These are phyloP conservation scores for Gallinago solitaria DNA, from an alignment of 2,797 vertebrate genomes.

Conservation along the genomic window DNA sequence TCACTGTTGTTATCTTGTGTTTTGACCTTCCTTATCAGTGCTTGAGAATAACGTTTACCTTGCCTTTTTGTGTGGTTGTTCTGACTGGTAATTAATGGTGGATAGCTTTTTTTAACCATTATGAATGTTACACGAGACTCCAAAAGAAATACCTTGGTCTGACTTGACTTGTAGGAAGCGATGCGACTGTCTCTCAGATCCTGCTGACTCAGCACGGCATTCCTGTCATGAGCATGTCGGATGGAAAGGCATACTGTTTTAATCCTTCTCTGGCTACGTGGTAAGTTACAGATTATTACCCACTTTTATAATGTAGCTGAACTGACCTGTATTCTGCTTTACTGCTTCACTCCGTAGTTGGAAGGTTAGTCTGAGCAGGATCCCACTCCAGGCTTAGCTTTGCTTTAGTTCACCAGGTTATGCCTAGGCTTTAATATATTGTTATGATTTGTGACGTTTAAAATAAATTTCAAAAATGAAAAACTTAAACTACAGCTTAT, in stretches of 20 bases:
- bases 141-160: constrained; percentile 6
- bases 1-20: background rate
- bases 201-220: constrained; percentile 95
- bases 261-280: constrained; percentile 91
- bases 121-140: background rate
- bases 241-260: constrained; percentile 95
- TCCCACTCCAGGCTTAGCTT: background rate
- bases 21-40: background rate
- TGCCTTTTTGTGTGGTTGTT: background rate
- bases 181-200: constrained; percentile 89
- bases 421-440: background rate
- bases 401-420: background rate
- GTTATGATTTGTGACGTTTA: background rate
- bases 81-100: background rate
- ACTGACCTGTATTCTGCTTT: background rate
- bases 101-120: background rate
- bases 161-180: constrained; percentile 80
- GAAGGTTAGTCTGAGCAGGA: background rate
- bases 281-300: constrained; percentile 75
- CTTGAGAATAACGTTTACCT: background rate
- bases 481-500: background rate
- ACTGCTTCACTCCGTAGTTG: background rate
- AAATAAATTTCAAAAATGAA: background rate
- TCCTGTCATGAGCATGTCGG: constrained; percentile 91
- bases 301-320: background rate